A percentile compares a stretch with the other conserved stretches of the same genome.
Conservation (phyloP, 1,140 invertebrate genomes). For the Drosophila trapezifrons region DNA sequence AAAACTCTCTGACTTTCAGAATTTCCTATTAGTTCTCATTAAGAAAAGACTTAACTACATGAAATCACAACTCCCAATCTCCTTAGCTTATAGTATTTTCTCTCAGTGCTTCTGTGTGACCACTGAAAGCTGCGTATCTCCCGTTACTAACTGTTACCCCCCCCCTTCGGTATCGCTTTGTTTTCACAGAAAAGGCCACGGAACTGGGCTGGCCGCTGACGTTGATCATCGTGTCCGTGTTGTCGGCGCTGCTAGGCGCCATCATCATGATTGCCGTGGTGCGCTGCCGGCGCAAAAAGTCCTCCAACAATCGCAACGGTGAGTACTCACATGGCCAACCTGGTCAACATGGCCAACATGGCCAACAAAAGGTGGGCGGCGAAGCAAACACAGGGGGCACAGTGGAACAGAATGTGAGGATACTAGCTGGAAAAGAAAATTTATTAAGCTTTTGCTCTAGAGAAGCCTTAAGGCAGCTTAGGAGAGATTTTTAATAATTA, state of each 20-base stretch:
- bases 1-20: too few relatives aligned
- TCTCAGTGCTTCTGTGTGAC: not conserved
- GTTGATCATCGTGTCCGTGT: constrained; percentile 85
- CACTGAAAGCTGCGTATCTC: constrained; percentile 5
- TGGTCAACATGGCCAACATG: constrained; percentile 22
- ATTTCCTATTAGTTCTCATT: too few relatives aligned
- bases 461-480: not conserved
- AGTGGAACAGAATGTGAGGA: constrained; percentile 8
- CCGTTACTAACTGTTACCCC: constrained; percentile 34
- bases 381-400: constrained; percentile 18
- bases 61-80: not conserved
- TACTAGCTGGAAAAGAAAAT: too few relatives aligned
- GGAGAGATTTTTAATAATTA: too few relatives aligned
- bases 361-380: constrained; percentile 34
- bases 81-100: not conserved
- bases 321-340: constrained; percentile 51
- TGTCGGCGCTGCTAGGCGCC: constrained; percentile 85
- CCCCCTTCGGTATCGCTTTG: not conserved
- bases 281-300: constrained; percentile 84
- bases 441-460: not conserved
- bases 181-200: constrained; percentile 83
- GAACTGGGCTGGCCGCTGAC: constrained; percentile 85
- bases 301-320: constrained; percentile 83
- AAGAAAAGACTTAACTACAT: too few relatives aligned
- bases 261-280: constrained; percentile 85